Evolutionary conservation across 2,797 vertebrate genomes (phyloP).

Genomic region (Ctenosaura bakeri): DNA sequence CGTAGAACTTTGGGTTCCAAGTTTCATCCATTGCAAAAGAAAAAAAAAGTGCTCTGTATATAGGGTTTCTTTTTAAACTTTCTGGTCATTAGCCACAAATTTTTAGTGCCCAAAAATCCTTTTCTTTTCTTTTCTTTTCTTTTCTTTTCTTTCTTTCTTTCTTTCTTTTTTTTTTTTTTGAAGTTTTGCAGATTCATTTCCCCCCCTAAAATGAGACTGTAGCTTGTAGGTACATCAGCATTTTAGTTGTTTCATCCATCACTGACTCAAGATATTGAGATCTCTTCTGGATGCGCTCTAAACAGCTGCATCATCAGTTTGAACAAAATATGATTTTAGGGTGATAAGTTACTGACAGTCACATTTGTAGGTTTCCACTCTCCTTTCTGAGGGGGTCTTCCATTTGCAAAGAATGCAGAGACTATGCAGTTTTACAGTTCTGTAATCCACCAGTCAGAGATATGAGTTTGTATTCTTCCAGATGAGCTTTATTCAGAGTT

Average conservation of each 20-base stretch:
- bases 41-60: background rate
- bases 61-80: background rate
- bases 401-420: background rate
- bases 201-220: background rate
- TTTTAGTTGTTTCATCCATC: constrained; percentile 1
- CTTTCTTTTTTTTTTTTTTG: background rate
- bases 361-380: background rate
- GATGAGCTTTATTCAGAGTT: background rate
- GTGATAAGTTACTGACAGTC: background rate
- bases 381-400: background rate
- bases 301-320: background rate
- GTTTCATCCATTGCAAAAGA: background rate
- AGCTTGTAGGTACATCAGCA: background rate
- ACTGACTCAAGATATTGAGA: background rate
- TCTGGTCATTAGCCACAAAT: background rate
- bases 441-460: background rate
- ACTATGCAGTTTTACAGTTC: background rate
- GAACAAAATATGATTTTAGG: background rate
- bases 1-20: background rate
- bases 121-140: background rate
- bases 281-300: constrained; percentile 6
- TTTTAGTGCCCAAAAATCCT: background rate
- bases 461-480: background rate
- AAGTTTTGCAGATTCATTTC: background rate
- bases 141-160: background rate